Conservation (phyloP, 1,140 invertebrate species). For the Lordiphosa clarofinis region DNA sequence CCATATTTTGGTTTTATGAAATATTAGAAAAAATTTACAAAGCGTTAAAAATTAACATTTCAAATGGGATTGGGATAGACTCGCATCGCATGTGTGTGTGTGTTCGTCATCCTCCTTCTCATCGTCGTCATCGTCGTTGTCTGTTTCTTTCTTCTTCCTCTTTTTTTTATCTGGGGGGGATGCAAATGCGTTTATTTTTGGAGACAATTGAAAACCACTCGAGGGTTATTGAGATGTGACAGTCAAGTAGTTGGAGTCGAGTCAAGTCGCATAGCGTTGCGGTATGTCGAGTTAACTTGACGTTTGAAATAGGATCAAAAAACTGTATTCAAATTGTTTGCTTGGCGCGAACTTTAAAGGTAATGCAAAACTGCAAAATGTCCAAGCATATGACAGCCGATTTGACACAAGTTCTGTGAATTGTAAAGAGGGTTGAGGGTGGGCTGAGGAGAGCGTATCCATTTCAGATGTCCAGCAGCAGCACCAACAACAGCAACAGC, state of each 20-base stretch:
- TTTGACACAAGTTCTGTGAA: too few relatives aligned
- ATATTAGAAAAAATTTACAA: slow-evolving; percentile 69
- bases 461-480: background rate
- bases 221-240: slow-evolving; percentile 77
- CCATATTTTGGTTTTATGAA: slow-evolving; percentile 44
- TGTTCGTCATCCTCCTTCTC: slow-evolving; percentile 1
- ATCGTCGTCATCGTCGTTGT: slow-evolving; percentile 2
- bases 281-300: slow-evolving; percentile 53
- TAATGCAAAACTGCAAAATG: slow-evolving; percentile 17
- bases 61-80: slow-evolving; percentile 53
- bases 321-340: slow-evolving; percentile 17
- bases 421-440: slow-evolving; percentile 4
- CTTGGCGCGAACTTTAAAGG: slow-evolving; percentile 10
- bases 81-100: slow-evolving; percentile 3
- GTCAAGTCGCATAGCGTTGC: slow-evolving; percentile 22
- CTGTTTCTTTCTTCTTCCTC: background rate
- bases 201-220: slow-evolving; percentile 76
- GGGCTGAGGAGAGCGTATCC: too few relatives aligned
- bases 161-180: slow-evolving; percentile 25
- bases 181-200: slow-evolving; percentile 76
- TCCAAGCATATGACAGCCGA: too few relatives aligned
- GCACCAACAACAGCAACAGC: background rate
- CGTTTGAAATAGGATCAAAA: slow-evolving; percentile 74
- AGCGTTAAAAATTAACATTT: slow-evolving; percentile 77
- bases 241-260: slow-evolving; percentile 66